Conservation (phyloP, 2,113 vertebrate genomes). For the Ictalurus furcatus region DNA sequence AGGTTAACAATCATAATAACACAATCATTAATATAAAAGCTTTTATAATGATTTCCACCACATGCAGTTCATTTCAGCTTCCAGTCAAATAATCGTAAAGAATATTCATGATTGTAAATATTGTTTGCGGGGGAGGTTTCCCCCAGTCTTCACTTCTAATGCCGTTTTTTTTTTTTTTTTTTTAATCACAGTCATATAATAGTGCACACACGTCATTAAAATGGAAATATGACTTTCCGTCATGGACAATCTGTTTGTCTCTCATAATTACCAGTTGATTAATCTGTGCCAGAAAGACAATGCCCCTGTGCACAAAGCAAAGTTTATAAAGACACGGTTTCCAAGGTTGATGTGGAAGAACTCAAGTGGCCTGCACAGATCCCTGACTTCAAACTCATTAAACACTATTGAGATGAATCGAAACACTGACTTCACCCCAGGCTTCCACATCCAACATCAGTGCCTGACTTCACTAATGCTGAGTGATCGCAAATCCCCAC, state of each 20-base stretch:
- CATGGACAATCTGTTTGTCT: background rate
- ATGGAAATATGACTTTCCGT: background rate
- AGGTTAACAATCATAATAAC: background rate
- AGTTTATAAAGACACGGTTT: too few relatives aligned
- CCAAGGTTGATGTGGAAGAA: too few relatives aligned
- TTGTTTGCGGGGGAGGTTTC: background rate
- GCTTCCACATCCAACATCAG: background rate
- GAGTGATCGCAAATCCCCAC: background rate
- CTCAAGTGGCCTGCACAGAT: background rate
- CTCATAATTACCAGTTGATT: background rate
- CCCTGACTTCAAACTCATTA: too few relatives aligned
- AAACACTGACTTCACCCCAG: background rate
- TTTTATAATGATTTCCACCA: background rate
- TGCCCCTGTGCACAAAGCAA: too few relatives aligned
- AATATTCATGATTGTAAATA: background rate
- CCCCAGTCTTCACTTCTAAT: background rate
- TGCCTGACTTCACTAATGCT: background rate
- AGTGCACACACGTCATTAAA: background rate
- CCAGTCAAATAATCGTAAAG: background rate
- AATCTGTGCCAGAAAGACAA: too few relatives aligned
- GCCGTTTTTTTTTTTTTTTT: background rate
- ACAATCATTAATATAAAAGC: background rate
- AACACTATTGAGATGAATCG: too few relatives aligned
- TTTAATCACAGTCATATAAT: background rate
- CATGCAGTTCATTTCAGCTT: background rate